Base-by-base conservation (phyloP, 2,113 vertebrate species). In the Garra rufa region DNA sequence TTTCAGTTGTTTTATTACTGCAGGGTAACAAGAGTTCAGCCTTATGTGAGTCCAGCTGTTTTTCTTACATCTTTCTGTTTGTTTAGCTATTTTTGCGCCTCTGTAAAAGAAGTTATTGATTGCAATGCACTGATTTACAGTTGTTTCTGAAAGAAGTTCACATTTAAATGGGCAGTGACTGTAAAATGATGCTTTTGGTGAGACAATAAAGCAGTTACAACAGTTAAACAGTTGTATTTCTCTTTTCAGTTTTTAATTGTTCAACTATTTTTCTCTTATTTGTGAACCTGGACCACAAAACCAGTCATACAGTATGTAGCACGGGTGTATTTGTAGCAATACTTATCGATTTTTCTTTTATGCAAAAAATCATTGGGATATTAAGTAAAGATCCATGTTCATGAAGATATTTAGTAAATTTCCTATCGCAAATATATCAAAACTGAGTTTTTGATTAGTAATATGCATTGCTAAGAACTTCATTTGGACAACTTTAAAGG, bases 141-240 rank as follows among this genome's bases (percentile, higher is more conserved):
- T 3, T 48, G 61, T 76, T 65, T 41, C 41, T 57, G 13, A 30
- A 76, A 86, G 63, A 57, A 83, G 65, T 55, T 11, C 19, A 52
- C 26, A 55, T 71, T 74, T 61, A 44, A 69, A 55, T 41, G 46
- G 75, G 46, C 55, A 73, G 38, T 38, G 38, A 17, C 30, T 86
- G 73, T 71, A 79, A 57, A 83, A 41, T 26, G 11, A 46, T 6
- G 26, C 48, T 78, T 48, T 69, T 67, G 79, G 44, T 65, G 61
- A 50, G 79, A 67, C 30, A 88, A 88, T 87, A 87, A 87, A 87
- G 30, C 44, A 26, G 57, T 50, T 85, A 38, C 65, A 75, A 69
- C 81, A 69, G 57, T 80, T 65, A 3, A 13, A 61, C 1, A 0
- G 41, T 34, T 34, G 9, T 14, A 24, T 38, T 43, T 0, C 2